These are phyloP conservation scores for Anneissia japonica DNA, from an alignment of 35 echinoderm and acorn worm species.

Conservation along the genomic window DNA sequence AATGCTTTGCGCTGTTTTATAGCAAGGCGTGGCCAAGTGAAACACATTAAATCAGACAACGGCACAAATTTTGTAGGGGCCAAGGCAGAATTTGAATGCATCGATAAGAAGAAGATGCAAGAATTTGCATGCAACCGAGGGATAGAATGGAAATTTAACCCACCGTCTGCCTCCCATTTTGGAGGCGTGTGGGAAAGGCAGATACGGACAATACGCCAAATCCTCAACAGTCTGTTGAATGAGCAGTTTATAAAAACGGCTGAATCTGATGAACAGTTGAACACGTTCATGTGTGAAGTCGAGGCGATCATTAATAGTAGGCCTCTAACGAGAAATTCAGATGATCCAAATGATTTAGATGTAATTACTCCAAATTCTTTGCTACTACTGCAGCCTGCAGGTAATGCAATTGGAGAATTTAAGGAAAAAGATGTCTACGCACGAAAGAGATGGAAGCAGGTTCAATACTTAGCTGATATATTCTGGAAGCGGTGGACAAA, in stretches of 20 bases:
- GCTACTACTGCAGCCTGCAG: not conserved
- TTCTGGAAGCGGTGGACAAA: not conserved
- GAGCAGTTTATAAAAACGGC: slow-evolving; percentile 7
- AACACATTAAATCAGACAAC: slow-evolving; percentile 40
- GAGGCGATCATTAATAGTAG: slow-evolving; percentile 23
- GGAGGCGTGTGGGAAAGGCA: slow-evolving; percentile 59
- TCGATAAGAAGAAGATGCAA: too few species aligned
- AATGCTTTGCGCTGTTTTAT: slow-evolving; percentile 33
- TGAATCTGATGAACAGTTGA: not conserved
- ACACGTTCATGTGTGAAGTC: slow-evolving; percentile 12
- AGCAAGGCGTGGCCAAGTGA: slow-evolving; percentile 11
- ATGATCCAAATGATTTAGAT: slow-evolving; percentile 9
- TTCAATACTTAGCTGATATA: not conserved
- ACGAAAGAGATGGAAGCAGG: not conserved
- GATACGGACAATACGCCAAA: slow-evolving; percentile 36
- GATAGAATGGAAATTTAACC: slow-evolving; percentile 55
- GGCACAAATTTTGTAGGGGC: slow-evolving; percentile 41
- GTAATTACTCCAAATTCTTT: not conserved
- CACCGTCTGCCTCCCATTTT: slow-evolving; percentile 42
- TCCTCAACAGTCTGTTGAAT: slow-evolving; percentile 4
- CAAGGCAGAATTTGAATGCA: not conserved
- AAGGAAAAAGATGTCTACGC: not conserved
- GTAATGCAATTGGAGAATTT: not conserved
- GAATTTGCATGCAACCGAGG: too few species aligned
- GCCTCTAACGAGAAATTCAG: slow-evolving; percentile 4